A percentile compares a stretch with the other conserved stretches of the same genome.
Evolutionary conservation across 2,888 invertebrate genomes (phyloP).

Genomic region (Thera obeliscata): DNA sequence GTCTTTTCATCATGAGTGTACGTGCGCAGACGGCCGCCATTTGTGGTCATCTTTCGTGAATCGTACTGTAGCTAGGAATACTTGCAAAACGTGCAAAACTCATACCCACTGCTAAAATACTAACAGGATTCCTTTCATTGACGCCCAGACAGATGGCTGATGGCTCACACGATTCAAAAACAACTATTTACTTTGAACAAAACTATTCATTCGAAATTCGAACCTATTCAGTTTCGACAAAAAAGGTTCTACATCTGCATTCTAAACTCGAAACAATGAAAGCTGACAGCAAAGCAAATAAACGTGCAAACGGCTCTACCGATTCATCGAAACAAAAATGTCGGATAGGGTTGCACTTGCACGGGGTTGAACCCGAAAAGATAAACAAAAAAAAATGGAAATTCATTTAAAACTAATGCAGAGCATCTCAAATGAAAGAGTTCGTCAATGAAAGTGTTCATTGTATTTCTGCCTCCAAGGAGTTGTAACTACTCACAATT

Average conservation of each 20-base stretch:
- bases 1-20: too few species aligned
- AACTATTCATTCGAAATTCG: slow-evolving; percentile 23
- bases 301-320: slow-evolving; percentile 55
- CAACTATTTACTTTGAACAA: slow-evolving; percentile 1
- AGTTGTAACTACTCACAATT: too few species aligned
- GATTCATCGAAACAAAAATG: slow-evolving; percentile 60
- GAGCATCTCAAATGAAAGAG: too few species aligned
- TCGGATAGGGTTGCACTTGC: slow-evolving; percentile 9
- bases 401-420: too few species aligned
- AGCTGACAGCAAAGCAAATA: slow-evolving; percentile 49
- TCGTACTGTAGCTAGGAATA: too few species aligned
- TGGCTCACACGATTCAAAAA: slow-evolving; percentile 1
- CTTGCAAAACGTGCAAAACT: not conserved
- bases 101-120: not conserved
- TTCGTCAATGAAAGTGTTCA: too few species aligned
- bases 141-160: slow-evolving; percentile 7
- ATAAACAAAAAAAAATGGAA: too few species aligned
- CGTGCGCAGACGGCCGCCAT: too few species aligned
- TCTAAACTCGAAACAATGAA: slow-evolving; percentile 34
- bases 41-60: too few species aligned
- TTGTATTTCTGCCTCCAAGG: too few species aligned
- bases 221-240: slow-evolving; percentile 25
- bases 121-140: not conserved
- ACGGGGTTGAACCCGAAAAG: not conserved
- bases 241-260: slow-evolving; percentile 21